Base-by-base conservation (phyloP, 1,140 invertebrate genomes). In the Drosophila teissieri region DNA sequence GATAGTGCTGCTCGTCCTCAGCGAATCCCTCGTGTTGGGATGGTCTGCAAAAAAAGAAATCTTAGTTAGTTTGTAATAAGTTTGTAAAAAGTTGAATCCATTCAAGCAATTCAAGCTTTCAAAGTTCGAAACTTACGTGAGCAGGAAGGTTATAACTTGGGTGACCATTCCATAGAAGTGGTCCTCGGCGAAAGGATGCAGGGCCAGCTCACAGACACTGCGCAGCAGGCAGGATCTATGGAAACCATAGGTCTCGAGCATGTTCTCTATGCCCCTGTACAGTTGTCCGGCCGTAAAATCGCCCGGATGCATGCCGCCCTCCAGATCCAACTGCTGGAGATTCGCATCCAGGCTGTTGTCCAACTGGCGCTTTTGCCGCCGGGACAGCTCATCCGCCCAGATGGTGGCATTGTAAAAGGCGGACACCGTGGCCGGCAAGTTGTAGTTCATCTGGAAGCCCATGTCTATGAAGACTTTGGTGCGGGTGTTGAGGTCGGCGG, bases 281-380 rank as follows among this genome's bases (percentile, higher is more conserved):
- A 92, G 44, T 53, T 92, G 75, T 12, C 91, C 91, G 37, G 91
- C 91, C 1, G 89, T 91, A 2, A 92, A 82, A 48, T 92, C 91
- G 6, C 19, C 73, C 1, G 83, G 78, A 80, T 84, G 80, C 11
- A 80, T 19, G 1, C 12, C 76, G 40, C 44, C 64, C 14, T 68
- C 58, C 19, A 48, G 24, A 5, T 55, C 61, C 3, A 51, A 4
- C 1, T 55, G 15, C 2, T 57, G 19, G 8, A 37, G 42, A 14
- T 54, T 39, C 1, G n/a, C 6, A 14, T 60, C 42, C 7, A 67
- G 36, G 1, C 45, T 48, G 12, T 62, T 78, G 2, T 44, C 44
- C 17, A 55, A 12, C 7, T 79, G 48, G 0, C 85, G 86, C 53
- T 52, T 85, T 1, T 54, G 45, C 11, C 79, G 44, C 2, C 85